Evolutionary conservation across 1,140 invertebrate species (phyloP), one percentile per base, ranked within the genome.

Genomic region (Bombyx mori): DNA sequence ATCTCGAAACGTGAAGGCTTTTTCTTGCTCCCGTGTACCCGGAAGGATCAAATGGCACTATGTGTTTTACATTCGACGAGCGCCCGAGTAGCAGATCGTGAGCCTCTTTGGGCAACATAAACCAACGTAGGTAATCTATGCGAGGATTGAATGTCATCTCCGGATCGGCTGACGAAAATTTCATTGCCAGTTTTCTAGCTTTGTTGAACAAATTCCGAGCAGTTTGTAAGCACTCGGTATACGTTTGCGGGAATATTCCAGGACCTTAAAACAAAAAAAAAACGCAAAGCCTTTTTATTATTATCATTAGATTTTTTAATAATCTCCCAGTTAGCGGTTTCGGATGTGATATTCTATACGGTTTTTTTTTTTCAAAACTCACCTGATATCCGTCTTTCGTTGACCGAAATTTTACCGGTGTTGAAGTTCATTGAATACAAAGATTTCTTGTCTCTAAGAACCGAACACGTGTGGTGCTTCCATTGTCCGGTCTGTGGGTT

Each of bases 401-500:
- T 90, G 7, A 92, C 86, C n/a, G 86, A 89, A 90, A 97, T 94
- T 75, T 92, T 92, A 3, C 94, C 95, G 64, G 93, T 91, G 8
- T 91, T 89, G 69, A 96, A 97, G 56, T 92, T 89, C 48, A 97
- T 91, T n/a, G 92, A 91, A 50, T 93, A 92, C 8, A 98, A 84
- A 90, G 95, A 96, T 76, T 94, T 95, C 44, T 94, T 90, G 60
- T 97, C 94, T 72, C 93, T 93, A 59, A 94, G 92, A 1, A 93
- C 91, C 47, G 92, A 90, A 73, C 95, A 94, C 1, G 94, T 92
- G 72, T 94, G 92, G 77, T 97, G 96, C 59, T 93, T 90, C 95
- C 96, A 98, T 86, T 97, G 95, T 1, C 94, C 96, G 7, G 95
- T 97, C 77, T 97, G 93, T 5, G 93, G 91, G 79, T 97, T 96